These are phyloP conservation scores for Agrilus cyanescens DNA, from an alignment of 2,888 invertebrate species.

Conservation along the genomic window DNA sequence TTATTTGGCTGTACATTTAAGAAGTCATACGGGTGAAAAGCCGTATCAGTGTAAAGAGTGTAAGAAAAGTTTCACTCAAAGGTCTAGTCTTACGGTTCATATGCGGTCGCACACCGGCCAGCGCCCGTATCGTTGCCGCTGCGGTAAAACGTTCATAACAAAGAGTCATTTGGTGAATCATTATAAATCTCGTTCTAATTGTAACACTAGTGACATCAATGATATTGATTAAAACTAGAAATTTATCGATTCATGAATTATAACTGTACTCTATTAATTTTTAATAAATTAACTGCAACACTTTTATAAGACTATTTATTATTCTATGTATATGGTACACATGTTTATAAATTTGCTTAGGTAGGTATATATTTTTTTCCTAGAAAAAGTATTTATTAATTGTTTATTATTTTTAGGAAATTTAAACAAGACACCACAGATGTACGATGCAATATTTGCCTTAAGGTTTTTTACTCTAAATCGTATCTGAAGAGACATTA, in stretches of 20 bases:
- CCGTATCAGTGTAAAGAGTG: constrained; percentile 34
- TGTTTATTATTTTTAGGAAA: constrained; percentile 9
- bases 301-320: too few species aligned
- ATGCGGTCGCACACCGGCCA: constrained; percentile 34
- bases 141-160: constrained; percentile 23
- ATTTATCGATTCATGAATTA: too few species aligned
- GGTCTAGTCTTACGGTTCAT: constrained; percentile 41
- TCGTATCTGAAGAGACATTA: constrained; percentile 26
- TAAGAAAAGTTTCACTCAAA: constrained; percentile 44
- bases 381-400: too few species aligned
- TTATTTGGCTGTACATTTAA: constrained; percentile 25
- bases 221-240: too few species aligned
- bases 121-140: constrained; percentile 36
- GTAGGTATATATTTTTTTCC: too few species aligned
- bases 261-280: too few species aligned
- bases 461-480: constrained; percentile 27
- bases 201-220: not conserved
- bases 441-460: constrained; percentile 28
- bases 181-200: constrained; percentile 15
- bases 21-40: constrained; percentile 29
- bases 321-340: too few species aligned
- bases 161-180: constrained; percentile 23
- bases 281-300: too few species aligned
- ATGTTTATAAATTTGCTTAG: too few species aligned
- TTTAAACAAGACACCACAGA: constrained; percentile 17